Percentiles rank a stretch among this genome's conserved stretches.
Conservation (phyloP, 23 tunicate species). For the Pegea sp. region DNA sequence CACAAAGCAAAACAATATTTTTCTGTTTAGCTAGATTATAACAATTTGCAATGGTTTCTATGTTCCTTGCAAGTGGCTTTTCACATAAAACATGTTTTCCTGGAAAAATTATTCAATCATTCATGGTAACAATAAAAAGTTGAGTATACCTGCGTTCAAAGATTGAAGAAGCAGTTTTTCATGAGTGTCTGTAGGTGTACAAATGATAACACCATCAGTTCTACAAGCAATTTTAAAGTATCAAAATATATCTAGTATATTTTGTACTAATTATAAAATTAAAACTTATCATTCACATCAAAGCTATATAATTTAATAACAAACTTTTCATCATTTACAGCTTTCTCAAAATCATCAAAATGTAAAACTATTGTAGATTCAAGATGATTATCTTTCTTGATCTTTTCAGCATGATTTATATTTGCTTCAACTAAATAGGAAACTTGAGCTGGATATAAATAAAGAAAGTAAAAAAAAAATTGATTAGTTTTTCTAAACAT, state of each 20-base stretch:
- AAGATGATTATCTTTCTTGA: slow-evolving; percentile 3
- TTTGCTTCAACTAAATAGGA: slow-evolving; percentile 23
- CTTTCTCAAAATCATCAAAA: slow-evolving; percentile 5
- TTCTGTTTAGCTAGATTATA: slow-evolving; percentile 40
- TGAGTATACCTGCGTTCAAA: slow-evolving; percentile 32
- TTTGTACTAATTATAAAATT: not conserved
- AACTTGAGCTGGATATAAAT: slow-evolving; percentile 8
- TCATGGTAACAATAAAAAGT: not conserved
- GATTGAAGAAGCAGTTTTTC: slow-evolving; percentile 12
- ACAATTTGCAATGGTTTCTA: slow-evolving; percentile 24
- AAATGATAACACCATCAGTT: slow-evolving; percentile 37
- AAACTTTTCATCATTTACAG: slow-evolving; percentile 16
- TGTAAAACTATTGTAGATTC: slow-evolving; percentile 13
- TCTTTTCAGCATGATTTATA: slow-evolving; percentile 10
- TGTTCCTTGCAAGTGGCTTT: slow-evolving; percentile 58
- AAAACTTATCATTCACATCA: not conserved
- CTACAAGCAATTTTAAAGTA: too few relatives aligned
- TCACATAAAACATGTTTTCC: slow-evolving; percentile 92
- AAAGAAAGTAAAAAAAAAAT: not conserved
- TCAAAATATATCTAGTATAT: too few relatives aligned
- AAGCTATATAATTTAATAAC: not conserved
- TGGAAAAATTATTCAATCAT: not conserved
- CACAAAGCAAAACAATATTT: slow-evolving; percentile 49
- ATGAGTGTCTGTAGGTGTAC: slow-evolving; percentile 82
- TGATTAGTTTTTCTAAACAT: not conserved